Percentiles rank a stretch among this genome's conserved stretches.
phyloP scores from a whole-genome alignment of 2,797 vertebrate species.

The Aeoliscus strigatus region DNA sequence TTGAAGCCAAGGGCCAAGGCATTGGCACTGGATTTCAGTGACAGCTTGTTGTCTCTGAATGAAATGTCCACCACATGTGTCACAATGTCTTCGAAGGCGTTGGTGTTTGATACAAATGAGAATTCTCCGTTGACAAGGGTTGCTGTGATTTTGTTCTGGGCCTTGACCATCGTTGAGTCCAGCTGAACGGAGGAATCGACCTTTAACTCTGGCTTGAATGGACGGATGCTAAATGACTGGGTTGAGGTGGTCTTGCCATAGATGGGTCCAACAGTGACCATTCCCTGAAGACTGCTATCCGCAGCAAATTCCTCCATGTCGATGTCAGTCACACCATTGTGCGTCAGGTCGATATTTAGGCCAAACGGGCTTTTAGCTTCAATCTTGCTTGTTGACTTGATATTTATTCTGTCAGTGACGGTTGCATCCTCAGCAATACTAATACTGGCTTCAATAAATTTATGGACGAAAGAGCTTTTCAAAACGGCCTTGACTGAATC shows the following conservation, averaged over 20 bases:
- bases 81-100: conserved; percentile 72
- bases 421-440: conserved; percentile 66
- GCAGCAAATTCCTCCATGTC: conserved; percentile 65
- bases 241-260: conserved; percentile 67
- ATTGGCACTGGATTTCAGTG: conserved; percentile 77
- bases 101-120: conserved; percentile 76
- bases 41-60: conserved; percentile 76
- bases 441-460: conserved; percentile 77
- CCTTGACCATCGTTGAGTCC: conserved; percentile 77
- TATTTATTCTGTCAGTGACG: conserved; percentile 51
- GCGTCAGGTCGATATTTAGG: conserved; percentile 68
- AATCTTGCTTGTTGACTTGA: conserved; percentile 70
- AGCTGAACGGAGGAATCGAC: conserved; percentile 77
- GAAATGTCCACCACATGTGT: conserved; percentile 76
- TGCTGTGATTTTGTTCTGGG: conserved; percentile 75
- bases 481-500: conserved; percentile 67
- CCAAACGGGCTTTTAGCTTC: conserved; percentile 77
- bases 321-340: conserved; percentile 60
- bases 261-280: conserved; percentile 70
- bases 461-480: conserved; percentile 79
- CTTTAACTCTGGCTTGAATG: conserved; percentile 63
- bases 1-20: conserved; percentile 69
- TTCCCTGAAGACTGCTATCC: conserved; percentile 71
- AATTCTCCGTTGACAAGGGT: conserved; percentile 66
- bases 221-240: conserved; percentile 64